phyloP scores from a whole-genome alignment of 2,797 vertebrate genomes.

The Melopsittacus undulatus region DNA sequence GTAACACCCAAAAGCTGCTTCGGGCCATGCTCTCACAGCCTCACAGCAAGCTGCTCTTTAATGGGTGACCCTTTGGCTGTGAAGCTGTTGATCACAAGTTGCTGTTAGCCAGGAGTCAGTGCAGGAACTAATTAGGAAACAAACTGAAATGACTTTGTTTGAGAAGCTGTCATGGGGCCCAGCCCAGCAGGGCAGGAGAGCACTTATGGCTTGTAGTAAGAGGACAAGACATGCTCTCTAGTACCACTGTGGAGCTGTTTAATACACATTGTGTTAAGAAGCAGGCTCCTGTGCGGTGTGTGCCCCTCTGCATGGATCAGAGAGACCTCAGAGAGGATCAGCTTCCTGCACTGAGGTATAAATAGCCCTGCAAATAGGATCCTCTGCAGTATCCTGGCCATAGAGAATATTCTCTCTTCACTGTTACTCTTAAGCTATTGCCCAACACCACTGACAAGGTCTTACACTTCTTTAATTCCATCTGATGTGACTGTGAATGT shows the following conservation, averaged over 20 bases:
- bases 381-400: neutral
- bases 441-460: neutral
- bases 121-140: conserved; percentile 2
- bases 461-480: neutral
- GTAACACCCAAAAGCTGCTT: neutral
- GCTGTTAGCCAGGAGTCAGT: neutral
- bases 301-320: neutral
- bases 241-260: neutral
- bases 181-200: neutral
- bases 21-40: neutral
- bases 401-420: neutral
- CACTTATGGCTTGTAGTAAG: neutral
- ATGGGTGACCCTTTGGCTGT: neutral
- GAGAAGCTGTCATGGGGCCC: neutral
- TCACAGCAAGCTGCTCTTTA: neutral
- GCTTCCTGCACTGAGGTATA: neutral
- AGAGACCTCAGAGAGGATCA: neutral
- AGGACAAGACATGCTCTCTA: neutral
- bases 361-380: neutral
- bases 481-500: neutral
- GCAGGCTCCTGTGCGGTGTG: neutral
- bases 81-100: neutral
- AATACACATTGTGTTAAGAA: fast-evolving
- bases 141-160: neutral
- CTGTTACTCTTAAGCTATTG: neutral